These are phyloP conservation scores for Seira musarum DNA, from an alignment of 2,888 invertebrate species.

Conservation along the genomic window DNA sequence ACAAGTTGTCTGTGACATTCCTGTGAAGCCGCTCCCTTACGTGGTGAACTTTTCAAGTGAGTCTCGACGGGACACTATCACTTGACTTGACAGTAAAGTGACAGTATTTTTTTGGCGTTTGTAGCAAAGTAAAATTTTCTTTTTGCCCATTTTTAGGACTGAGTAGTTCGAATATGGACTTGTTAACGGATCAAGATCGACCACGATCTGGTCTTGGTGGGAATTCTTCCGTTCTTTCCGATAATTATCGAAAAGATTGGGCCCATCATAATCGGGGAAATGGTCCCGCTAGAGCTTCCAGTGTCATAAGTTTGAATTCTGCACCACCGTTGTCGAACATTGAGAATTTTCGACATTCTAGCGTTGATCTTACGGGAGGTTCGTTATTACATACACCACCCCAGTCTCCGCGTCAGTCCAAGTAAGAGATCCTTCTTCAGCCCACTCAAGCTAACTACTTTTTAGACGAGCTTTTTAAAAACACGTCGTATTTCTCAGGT, in stretches of 20 bases:
- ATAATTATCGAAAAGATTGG: slow-evolving; percentile 83
- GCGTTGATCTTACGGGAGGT: slow-evolving; percentile 61
- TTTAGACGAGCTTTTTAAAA: too few species aligned
- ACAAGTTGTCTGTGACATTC: slow-evolving; percentile 77
- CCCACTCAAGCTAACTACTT: too few species aligned
- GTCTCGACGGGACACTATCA: too few species aligned
- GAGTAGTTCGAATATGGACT: slow-evolving; percentile 67
- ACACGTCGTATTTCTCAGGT: too few species aligned
- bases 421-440: too few species aligned
- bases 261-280: slow-evolving; percentile 74
- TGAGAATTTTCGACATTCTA: slow-evolving; percentile 64
- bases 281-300: slow-evolving; percentile 60
- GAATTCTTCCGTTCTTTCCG: slow-evolving; percentile 72
- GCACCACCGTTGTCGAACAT: slow-evolving; percentile 58
- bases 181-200: slow-evolving; percentile 64
- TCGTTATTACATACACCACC: slow-evolving; percentile 50
- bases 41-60: slow-evolving; percentile 69
- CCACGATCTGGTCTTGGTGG: slow-evolving; percentile 64
- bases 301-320: slow-evolving; percentile 65
- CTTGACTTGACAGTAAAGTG: too few species aligned
- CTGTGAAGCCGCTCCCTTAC: slow-evolving; percentile 70
- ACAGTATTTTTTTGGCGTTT: too few species aligned
- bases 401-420: slow-evolving; percentile 49
- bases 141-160: slow-evolving; percentile 66
- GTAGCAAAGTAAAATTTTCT: too few species aligned